Base-by-base conservation (phyloP, 2,888 invertebrate genomes). In the Orchestes rusci region DNA sequence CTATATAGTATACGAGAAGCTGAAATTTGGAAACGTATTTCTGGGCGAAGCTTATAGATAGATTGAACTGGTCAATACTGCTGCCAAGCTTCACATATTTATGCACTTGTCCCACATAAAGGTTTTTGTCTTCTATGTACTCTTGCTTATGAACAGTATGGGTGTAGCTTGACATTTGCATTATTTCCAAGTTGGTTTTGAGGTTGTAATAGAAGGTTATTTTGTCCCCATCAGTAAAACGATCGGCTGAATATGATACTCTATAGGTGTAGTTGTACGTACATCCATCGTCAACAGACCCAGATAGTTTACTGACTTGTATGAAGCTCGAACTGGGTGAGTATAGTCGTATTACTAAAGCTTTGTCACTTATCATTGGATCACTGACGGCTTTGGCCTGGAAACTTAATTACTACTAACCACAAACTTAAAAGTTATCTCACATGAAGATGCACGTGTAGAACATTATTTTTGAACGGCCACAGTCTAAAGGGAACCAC, bases 1-100 rank as follows among this genome's bases (percentile, higher is more conserved):
- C 53, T 8, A 76, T 67, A 55, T 76, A 77, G 58, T 76, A 80
- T 2, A 80, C 67, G 2, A 79, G 61, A 18, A 75, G 52, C 54
- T 73, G 66, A 10, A 71, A 71, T 8, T 70, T 59, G 2, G 71
- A 69, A 4, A 70, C 64, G 63, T 74, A 70, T 51, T 66, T 67
- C 27, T 68, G 67, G 7, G 71, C 69, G 10, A 74, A 63, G 54
- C 69, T 69, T 7, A 74, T 68, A 50, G 68, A 71, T 18, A 73
- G 52, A 1, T 65, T 67, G 37, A 69, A 74, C 55, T 69, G 70
- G 43, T 58, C 66, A 29, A 62, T 44, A 12, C 51, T 47, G 10
- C 48, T 56, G 44, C 51, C 51, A n/a, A 52, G 43, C 48, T 60
- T 61, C 1, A 54, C 52, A 39, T 57, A 62, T 43, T 59, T 60